These are phyloP conservation scores for Drosophila emarginata DNA, from an alignment of 2,888 invertebrate genomes.

Conservation along the genomic window DNA sequence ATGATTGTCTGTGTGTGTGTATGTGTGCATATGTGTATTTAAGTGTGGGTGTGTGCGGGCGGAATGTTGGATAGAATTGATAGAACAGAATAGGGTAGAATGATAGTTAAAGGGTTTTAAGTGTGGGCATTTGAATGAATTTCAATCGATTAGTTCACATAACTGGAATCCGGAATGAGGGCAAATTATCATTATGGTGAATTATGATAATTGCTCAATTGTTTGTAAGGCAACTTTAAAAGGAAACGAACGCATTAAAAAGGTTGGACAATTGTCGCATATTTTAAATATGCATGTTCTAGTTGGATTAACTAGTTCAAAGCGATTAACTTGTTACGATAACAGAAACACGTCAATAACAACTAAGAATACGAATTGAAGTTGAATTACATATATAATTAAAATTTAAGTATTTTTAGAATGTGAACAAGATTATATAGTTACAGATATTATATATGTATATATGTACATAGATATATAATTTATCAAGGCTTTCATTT, in stretches of 20 bases:
- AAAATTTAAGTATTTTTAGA: too few species aligned
- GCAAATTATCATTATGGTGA: slow-evolving; percentile 42
- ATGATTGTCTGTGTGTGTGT: background rate
- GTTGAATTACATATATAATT: too few species aligned
- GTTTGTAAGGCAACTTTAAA: slow-evolving; percentile 17
- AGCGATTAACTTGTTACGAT: background rate
- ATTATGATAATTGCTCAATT: slow-evolving; percentile 49
- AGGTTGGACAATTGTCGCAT: background rate
- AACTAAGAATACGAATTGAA: background rate
- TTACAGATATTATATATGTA: too few species aligned
- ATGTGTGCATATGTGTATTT: background rate
- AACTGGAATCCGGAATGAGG: slow-evolving; percentile 21
- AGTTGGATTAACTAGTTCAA: background rate
- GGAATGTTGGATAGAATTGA: background rate
- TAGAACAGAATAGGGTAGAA: too few species aligned
- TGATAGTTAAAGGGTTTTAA: slow-evolving; percentile 1
- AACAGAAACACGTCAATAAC: background rate
- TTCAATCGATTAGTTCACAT: slow-evolving; percentile 15
- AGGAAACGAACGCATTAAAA: background rate
- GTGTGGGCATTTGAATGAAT: slow-evolving; percentile 14
- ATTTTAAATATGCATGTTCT: slow-evolving; percentile 27
- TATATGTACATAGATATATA: too few species aligned
- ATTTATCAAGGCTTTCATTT: too few species aligned
- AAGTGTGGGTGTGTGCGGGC: background rate
- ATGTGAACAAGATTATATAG: too few species aligned